Conservation (phyloP, 1,140 invertebrate species). For the Heterodera carotae region DNA sequence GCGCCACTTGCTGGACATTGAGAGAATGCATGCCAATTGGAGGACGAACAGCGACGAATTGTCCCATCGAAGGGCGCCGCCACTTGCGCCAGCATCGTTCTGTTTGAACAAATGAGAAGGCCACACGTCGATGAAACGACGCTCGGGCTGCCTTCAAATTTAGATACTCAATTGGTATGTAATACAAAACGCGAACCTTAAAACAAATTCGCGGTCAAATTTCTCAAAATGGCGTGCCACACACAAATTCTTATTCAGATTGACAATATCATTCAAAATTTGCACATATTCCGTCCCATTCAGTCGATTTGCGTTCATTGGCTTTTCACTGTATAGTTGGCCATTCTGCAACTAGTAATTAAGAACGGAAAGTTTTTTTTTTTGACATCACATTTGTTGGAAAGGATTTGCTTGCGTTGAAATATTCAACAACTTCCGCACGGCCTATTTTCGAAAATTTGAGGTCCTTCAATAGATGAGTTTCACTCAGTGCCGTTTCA, state of each 20-base stretch:
- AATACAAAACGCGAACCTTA: slow-evolving; percentile 46
- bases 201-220: slow-evolving; percentile 71
- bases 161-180: slow-evolving; percentile 21
- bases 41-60: slow-evolving; percentile 81
- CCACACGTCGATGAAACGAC: slow-evolving; percentile 92
- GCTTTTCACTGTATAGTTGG: background rate
- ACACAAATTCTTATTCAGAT: slow-evolving; percentile 91
- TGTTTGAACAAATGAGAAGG: slow-evolving; percentile 84
- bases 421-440: slow-evolving; percentile 72
- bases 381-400: too few relatives aligned
- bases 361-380: too few relatives aligned
- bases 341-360: background rate
- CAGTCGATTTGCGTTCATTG: slow-evolving; percentile 43
- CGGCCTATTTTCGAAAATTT: slow-evolving; percentile 65
- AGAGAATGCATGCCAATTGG: slow-evolving; percentile 92
- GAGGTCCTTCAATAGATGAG: slow-evolving; percentile 61
- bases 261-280: slow-evolving; percentile 76
- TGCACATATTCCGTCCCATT: slow-evolving; percentile 78
- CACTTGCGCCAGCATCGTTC: slow-evolving; percentile 68
- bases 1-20: slow-evolving; percentile 78
- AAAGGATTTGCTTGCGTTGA: slow-evolving; percentile 73
- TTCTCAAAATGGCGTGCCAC: slow-evolving; percentile 85
- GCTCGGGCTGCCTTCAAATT: slow-evolving; percentile 65
- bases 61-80: slow-evolving; percentile 67
- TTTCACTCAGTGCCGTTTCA: slow-evolving; percentile 53